Evolutionary conservation across 2,888 invertebrate species (phyloP).

Genomic region (Ecdyonurus torrentis): DNA sequence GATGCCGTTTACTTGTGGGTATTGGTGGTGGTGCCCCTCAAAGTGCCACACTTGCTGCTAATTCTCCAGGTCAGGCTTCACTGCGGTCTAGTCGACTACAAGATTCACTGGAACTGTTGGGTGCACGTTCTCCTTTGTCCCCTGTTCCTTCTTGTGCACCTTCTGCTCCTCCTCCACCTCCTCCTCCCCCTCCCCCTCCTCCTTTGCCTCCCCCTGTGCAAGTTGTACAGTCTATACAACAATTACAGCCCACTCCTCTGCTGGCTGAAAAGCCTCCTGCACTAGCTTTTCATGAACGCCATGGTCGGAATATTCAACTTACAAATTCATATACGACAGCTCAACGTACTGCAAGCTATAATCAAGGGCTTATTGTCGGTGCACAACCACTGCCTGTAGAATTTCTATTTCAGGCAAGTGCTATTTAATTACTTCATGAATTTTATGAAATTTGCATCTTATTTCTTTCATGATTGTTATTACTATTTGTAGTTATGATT

Average conservation of each 20-base stretch:
- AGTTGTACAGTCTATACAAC: slow-evolving; percentile 17
- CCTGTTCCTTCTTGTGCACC: slow-evolving; percentile 20
- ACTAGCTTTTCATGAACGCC: slow-evolving; percentile 59
- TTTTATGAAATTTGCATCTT: no score
- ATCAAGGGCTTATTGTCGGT: slow-evolving; percentile 60
- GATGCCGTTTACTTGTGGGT: neutral
- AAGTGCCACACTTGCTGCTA: slow-evolving; percentile 15
- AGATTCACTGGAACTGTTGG: slow-evolving; percentile 18
- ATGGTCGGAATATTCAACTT: slow-evolving; percentile 63
- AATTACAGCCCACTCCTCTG: slow-evolving; percentile 28
- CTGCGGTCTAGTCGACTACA: slow-evolving; percentile 14
- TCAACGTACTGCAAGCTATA: slow-evolving; percentile 60
- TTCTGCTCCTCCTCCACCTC: slow-evolving; percentile 13
- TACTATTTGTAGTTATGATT: no score
- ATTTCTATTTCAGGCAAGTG: slow-evolving; percentile 46
- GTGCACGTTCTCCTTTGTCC: slow-evolving; percentile 11
- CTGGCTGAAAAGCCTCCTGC: slow-evolving; percentile 31
- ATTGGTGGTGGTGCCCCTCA: slow-evolving; percentile 22
- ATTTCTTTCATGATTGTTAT: no score
- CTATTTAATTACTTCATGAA: neutral
- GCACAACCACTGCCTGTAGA: slow-evolving; percentile 46
- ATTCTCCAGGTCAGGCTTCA: neutral
- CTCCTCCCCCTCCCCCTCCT: no score
- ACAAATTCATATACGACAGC: slow-evolving; percentile 46
- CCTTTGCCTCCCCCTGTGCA: neutral